These are phyloP conservation scores for Drosophila jambulina DNA, from an alignment of 1,140 invertebrate genomes.

Conservation along the genomic window DNA sequence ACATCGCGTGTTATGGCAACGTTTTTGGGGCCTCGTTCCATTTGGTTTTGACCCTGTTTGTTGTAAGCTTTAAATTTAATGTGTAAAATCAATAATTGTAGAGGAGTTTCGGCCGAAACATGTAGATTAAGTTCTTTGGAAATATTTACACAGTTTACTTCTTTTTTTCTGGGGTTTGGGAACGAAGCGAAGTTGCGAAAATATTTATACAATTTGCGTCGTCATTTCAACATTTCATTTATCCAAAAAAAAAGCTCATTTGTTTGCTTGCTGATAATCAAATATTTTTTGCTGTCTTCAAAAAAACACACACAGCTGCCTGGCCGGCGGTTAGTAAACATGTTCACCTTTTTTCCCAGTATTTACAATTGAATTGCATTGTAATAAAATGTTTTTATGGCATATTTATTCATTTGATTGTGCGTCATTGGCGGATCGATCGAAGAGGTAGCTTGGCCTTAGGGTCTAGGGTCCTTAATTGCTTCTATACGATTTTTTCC, in stretches of 20 bases:
- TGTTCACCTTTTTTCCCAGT: conserved; percentile 31
- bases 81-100: conserved; percentile 56
- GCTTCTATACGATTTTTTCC: conserved; percentile 14
- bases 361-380: conserved; percentile 61
- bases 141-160: conserved; percentile 8
- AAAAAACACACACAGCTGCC: conserved; percentile 48
- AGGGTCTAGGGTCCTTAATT: conserved; percentile 45
- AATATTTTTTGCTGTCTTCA: conserved; percentile 49
- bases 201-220: conserved; percentile 58
- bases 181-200: conserved; percentile 29
- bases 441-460: not conserved
- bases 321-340: conserved; percentile 26
- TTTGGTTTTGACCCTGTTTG: conserved; percentile 72
- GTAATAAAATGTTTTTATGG: conserved; percentile 54
- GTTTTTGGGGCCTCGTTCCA: conserved; percentile 46
- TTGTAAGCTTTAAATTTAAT: conserved; percentile 46
- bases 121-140: conserved; percentile 14
- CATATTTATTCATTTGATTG: conserved; percentile 30
- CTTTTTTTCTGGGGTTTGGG: not conserved
- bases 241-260: conserved; percentile 25
- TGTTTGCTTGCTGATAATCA: conserved; percentile 47
- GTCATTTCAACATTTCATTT: conserved; percentile 50
- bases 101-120: not conserved
- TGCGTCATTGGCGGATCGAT: conserved; percentile 17
- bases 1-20: conserved; percentile 67